Evolutionary conservation across 2,113 vertebrate genomes (phyloP).

Genomic region (Campylomormyrus tamandua): DNA sequence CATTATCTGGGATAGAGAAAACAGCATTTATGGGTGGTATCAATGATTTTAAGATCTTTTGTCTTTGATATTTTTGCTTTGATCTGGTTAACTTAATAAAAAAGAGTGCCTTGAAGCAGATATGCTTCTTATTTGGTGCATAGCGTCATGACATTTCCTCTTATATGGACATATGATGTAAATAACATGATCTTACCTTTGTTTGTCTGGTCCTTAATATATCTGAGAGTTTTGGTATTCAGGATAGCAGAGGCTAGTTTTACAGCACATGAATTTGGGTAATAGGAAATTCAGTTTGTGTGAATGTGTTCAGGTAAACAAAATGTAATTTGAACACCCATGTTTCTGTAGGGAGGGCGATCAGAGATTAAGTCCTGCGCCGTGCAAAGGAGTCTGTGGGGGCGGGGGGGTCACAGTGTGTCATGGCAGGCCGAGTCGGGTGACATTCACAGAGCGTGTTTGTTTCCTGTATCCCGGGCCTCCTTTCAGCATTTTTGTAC

Average conservation of each 20-base stretch:
- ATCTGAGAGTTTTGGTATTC: neutral
- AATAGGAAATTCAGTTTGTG: neutral
- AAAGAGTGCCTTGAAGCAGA: neutral
- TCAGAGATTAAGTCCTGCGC: neutral
- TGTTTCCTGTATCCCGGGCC: neutral
- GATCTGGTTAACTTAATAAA: neutral
- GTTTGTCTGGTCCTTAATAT: neutral
- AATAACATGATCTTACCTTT: neutral
- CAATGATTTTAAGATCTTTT: neutral
- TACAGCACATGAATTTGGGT: neutral
- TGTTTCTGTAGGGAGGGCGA: neutral
- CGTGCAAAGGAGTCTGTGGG: neutral
- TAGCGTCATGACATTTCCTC: neutral
- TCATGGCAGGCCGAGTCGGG: neutral
- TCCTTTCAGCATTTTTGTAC: neutral
- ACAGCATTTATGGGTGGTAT: neutral
- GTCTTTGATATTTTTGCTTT: constrained; percentile 4
- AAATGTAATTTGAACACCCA: neutral
- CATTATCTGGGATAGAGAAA: constrained; percentile 38
- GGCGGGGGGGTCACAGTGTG: neutral
- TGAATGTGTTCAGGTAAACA: neutral
- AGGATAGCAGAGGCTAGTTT: neutral
- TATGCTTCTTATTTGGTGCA: neutral
- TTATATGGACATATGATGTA: neutral
- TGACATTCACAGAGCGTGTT: neutral